Evolutionary conservation across 1,140 invertebrate species (phyloP), one percentile per base, ranked within the genome.

Genomic region (Patella vulgata): DNA sequence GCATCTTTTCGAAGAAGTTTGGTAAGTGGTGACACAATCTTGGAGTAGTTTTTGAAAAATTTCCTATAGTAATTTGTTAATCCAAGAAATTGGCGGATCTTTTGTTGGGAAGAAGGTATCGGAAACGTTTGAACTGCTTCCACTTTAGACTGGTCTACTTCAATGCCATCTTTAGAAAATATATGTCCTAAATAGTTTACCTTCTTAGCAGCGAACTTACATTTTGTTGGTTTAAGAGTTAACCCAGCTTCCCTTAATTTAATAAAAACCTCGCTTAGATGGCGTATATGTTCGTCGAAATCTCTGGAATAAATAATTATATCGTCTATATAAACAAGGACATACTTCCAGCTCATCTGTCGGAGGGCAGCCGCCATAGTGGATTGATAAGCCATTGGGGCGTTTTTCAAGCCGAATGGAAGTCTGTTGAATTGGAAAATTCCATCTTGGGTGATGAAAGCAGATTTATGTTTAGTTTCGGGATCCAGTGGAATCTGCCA

Each of bases 21-120:
- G n/a, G 43, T 70, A 12, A 88, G 64, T 50, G 81, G 70, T 42
- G 62, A 59, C 9, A 80, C 80, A 11, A 78, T 50, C 56, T 78
- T 52, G 30, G 80, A 59, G 50, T 70, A 80, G 25, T 71, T 71
- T 44, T 60, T 65, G 30, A 85, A 72, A 70, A 84, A 85, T 66
- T 73, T 65, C 3, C 77, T 51, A 58, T 82, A 79, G 63, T n/a
- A n/a, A n/a, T n/a, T n/a, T n/a, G n/a, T n/a, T n/a, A n/a, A n/a
- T n/a, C n/a, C n/a, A n/a, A n/a, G 81, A 87, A n/a, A n/a, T n/a
- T n/a, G n/a, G n/a, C n/a, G n/a, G n/a, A n/a, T n/a, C n/a, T n/a
- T n/a, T n/a, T n/a, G 54, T 81, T 81, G 44, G 79, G 58, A 17
- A 87, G 51, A 1, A 19, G 71, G 69, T n/a, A 30, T 40, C 31